A percentile compares a stretch with the other conserved stretches of the same genome.
Conservation (phyloP, 2,113 vertebrate genomes). For the Delphinapterus leucas region DNA sequence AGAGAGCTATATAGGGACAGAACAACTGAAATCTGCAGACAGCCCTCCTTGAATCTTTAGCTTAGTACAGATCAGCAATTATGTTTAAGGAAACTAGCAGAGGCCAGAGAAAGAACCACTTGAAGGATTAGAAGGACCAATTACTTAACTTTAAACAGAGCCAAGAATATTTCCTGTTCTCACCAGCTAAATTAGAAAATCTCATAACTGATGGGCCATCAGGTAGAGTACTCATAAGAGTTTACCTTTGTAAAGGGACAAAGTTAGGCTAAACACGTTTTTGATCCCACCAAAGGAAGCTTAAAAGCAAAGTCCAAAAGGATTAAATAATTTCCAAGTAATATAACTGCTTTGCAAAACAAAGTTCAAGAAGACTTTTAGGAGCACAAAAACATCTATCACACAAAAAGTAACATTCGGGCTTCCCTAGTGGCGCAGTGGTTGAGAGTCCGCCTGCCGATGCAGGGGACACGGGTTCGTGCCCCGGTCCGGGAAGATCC, state of each 20-base stretch:
- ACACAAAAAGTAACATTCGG: neutral
- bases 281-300: neutral
- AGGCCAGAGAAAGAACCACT: neutral
- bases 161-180: neutral
- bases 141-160: neutral
- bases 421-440: too few species aligned
- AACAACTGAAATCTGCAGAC: neutral
- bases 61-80: neutral
- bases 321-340: neutral
- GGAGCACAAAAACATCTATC: neutral
- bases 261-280: neutral
- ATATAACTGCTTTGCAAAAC: neutral
- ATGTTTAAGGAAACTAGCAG: neutral
- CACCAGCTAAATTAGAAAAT: neutral
- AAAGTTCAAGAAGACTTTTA: neutral
- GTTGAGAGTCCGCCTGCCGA: too few species aligned
- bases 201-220: neutral
- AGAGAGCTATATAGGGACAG: neutral
- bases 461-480: too few species aligned
- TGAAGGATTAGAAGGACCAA: neutral
- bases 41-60: neutral
- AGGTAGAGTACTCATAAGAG: neutral
- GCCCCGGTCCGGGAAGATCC: too few species aligned
- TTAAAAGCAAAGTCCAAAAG: neutral
- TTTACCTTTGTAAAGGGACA: neutral